phyloP scores from a whole-genome alignment of 2,113 vertebrate species.

The Phalacrocorax pelagicus region DNA sequence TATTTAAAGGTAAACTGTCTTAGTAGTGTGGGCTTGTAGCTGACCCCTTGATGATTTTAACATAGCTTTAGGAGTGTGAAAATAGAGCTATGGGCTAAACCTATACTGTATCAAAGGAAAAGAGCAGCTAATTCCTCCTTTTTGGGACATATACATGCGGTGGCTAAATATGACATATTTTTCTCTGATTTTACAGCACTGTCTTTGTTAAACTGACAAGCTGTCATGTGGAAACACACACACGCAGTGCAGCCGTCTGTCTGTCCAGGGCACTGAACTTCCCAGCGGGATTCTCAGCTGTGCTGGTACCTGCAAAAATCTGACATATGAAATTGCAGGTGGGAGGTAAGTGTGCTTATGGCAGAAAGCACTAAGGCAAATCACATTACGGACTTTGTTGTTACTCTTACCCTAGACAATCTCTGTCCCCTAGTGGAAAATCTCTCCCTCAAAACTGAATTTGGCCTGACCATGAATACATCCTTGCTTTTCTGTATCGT shows the following conservation, averaged over 20 bases:
- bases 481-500: not conserved
- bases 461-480: not conserved
- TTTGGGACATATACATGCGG: not conserved
- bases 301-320: not conserved
- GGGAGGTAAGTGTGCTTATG: not conserved
- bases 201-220: slow-evolving; percentile 38
- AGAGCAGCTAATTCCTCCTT: not conserved
- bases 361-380: not conserved
- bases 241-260: not conserved
- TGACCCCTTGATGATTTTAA: not conserved
- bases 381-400: not conserved
- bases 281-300: not conserved
- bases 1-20: not conserved
- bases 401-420: not conserved
- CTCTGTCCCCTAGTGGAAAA: not conserved
- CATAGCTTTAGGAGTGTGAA: slow-evolving; percentile 19
- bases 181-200: not conserved
- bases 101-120: not conserved
- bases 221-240: slow-evolving; percentile 6
- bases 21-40: not conserved
- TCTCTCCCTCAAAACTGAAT: not conserved
- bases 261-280: not conserved
- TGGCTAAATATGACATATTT: not conserved
- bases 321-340: not conserved
- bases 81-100: not conserved